A percentile compares a stretch with the other conserved stretches of the same genome.
These are phyloP conservation scores for Sycophila sp. DNA, from an alignment of 1,140 invertebrate genomes.

Conservation along the genomic window DNA sequence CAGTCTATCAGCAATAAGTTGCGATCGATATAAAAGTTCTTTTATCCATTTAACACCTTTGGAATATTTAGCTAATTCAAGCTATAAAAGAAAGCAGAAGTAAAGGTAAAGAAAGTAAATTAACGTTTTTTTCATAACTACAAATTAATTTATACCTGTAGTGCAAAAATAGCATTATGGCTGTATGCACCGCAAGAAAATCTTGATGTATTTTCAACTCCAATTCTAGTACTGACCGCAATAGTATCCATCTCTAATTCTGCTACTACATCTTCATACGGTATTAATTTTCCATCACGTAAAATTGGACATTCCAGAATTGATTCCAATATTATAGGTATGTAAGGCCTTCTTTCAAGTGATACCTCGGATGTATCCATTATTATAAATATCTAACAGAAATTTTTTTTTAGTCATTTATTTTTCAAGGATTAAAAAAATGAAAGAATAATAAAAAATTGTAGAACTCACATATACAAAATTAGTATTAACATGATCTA, in stretches of 20 bases:
- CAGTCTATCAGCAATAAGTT: constrained; percentile 78
- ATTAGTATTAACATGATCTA: constrained; percentile 84
- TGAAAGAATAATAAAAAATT: background rate
- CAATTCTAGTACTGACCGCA: constrained; percentile 69
- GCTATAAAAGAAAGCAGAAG: constrained; percentile 62
- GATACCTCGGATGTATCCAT: constrained; percentile 78
- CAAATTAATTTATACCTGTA: constrained; percentile 63
- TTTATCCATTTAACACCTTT: constrained; percentile 80
- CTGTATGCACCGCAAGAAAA: constrained; percentile 75
- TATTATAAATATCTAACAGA: constrained; percentile 73
- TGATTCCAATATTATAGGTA: constrained; percentile 77
- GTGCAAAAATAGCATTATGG: constrained; percentile 68
- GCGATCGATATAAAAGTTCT: constrained; percentile 77
- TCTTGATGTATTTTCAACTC: constrained; percentile 65
- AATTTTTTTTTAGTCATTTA: no score
- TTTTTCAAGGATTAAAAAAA: constrained; percentile 13
- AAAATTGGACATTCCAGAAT: constrained; percentile 75
- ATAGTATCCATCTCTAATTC: constrained; percentile 81
- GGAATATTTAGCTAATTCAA: constrained; percentile 80
- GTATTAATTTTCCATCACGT: constrained; percentile 69
- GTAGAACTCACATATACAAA: constrained; percentile 82
- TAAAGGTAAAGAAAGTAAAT: background rate
- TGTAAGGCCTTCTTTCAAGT: constrained; percentile 72
- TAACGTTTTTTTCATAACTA: no score
- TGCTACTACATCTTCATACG: constrained; percentile 80